Base-by-base conservation (phyloP, 2,113 vertebrate genomes). In the Nerophis lumbriciformis region DNA sequence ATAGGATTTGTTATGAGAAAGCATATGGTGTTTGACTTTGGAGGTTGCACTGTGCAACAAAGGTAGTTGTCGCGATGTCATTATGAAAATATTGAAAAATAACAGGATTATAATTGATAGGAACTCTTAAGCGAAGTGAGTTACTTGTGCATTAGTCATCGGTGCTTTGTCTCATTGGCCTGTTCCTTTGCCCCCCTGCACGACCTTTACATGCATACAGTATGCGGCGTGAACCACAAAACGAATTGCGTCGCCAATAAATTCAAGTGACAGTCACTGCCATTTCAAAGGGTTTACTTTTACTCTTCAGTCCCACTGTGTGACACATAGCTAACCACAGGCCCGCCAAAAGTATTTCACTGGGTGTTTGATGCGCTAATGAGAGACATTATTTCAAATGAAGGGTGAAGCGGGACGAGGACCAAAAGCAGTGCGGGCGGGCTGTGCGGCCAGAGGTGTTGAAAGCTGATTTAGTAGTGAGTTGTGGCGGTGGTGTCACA, bases 391-490 rank as follows among this genome's bases (percentile, higher is more conserved):
- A 70, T 68, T 75, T 5, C 63, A 51, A 42, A 54, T 63, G 57
- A 74, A 47, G 58, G 69, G 68, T 59, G 53, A 69, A 81, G 75
- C 81, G 75, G 70, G 59, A 75, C 55, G 57, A 70, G 73, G 75
- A 84, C 87, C 47, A 76, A 75, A 81, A 84, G 75, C 68, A 71
- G 72, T 63, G 75, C 75, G 77, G 75, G 72, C 47, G 61, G 65
- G 68, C 66, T 48, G 69, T 76, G 78, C 64, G 63, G 36, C 14
- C 57, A 61, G 83, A 88, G 87, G 88, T 88, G 90, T 85, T 88
- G 88, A 90, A 83, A 89, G 83, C 73, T 80, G 82, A 88, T 85
- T 88, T 88, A 83, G 84, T 75, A 61, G 83, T 81, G 80, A 85
- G 77, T 79, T 73, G 78, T 72, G 38, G 80, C 76, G 82, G 80